These are phyloP conservation scores for Aphelenchoides bicaudatus DNA, from an alignment of 2,888 invertebrate genomes.

Conservation along the genomic window DNA sequence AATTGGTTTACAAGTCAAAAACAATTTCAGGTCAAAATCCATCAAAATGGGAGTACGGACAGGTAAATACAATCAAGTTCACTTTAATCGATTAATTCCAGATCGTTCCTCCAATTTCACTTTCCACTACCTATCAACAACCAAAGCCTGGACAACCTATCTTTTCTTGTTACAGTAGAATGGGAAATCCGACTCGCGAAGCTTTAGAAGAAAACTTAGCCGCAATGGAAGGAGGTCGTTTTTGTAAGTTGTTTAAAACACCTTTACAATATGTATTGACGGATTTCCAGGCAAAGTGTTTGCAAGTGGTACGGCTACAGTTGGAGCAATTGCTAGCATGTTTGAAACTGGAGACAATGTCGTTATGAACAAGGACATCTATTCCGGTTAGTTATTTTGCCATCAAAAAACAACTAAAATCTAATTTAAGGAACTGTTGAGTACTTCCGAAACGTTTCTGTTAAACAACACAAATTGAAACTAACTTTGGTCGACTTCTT, in stretches of 20 bases:
- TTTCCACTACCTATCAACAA: constrained; percentile 88
- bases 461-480: constrained; percentile 70
- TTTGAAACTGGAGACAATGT: constrained; percentile 83
- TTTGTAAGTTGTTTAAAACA: no score
- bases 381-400: constrained; percentile 71
- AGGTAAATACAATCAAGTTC: no score
- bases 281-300: no score
- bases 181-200: constrained; percentile 86
- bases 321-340: constrained; percentile 74
- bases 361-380: constrained; percentile 83
- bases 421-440: constrained; percentile 32
- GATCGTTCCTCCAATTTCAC: constrained; percentile 83
- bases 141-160: constrained; percentile 76
- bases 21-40: constrained; percentile 87
- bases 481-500: constrained; percentile 77
- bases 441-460: constrained; percentile 66
- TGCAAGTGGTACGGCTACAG: constrained; percentile 81
- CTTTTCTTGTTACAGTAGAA: constrained; percentile 65
- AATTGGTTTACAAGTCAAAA: no score
- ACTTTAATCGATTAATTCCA: no score
- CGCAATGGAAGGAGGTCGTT: constrained; percentile 80
- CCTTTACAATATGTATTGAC: no score
- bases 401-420: background rate
- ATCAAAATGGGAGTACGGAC: constrained; percentile 78
- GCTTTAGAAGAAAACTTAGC: constrained; percentile 84